A percentile compares a stretch with the other conserved stretches of the same genome.
Conservation (phyloP, 1,140 invertebrate genomes). For the Dryas iulia region DNA sequence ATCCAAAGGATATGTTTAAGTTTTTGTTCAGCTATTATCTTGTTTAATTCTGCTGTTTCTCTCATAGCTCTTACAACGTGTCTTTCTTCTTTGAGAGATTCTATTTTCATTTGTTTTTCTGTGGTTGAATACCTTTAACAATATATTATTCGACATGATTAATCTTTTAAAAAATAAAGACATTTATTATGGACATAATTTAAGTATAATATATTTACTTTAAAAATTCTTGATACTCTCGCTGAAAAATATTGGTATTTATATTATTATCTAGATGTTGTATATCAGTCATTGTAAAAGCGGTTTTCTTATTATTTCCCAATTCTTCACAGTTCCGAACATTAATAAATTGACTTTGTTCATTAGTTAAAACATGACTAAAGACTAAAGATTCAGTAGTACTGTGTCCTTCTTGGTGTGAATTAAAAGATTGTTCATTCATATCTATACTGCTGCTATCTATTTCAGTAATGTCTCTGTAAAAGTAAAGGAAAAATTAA, state of each 20-base stretch:
- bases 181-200: not conserved
- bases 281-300: constrained; percentile 50
- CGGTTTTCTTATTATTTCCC: constrained; percentile 35
- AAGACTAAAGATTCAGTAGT: constrained; percentile 48
- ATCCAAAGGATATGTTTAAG: constrained; percentile 71
- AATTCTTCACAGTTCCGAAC: constrained; percentile 33
- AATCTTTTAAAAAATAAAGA: not conserved
- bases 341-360: constrained; percentile 40
- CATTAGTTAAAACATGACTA: constrained; percentile 40
- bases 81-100: constrained; percentile 68
- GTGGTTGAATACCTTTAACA: constrained; percentile 44
- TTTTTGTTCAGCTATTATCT: constrained; percentile 75
- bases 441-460: constrained; percentile 35
- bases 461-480: constrained; percentile 46
- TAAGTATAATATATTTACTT: constrained; percentile 11
- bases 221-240: constrained; percentile 49
- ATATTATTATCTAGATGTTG: constrained; percentile 31
- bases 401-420: constrained; percentile 32
- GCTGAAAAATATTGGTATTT: constrained; percentile 42
- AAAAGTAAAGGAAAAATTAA: not conserved
- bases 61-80: constrained; percentile 69
- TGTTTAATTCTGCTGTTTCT: constrained; percentile 74
- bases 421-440: not conserved
- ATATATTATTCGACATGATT: not conserved
- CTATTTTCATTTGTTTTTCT: constrained; percentile 66